phyloP scores from a whole-genome alignment of 2,113 vertebrate genomes.

The Petromus typicus region DNA sequence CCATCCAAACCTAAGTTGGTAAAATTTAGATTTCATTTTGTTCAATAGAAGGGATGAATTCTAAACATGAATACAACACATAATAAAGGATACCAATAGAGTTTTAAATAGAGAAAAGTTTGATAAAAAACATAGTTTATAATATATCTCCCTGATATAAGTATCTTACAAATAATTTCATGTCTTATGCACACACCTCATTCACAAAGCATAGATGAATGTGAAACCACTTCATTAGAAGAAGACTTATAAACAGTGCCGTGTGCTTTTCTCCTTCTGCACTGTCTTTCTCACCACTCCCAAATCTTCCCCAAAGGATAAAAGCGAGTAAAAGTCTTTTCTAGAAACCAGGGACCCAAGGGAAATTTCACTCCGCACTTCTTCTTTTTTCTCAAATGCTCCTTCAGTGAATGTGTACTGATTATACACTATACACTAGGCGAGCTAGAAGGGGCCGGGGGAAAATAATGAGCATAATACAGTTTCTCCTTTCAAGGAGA shows the following conservation, averaged over 20 bases:
- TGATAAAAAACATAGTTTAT: not conserved
- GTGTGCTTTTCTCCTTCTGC: not conserved
- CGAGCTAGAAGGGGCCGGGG: not conserved
- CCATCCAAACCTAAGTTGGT: not conserved
- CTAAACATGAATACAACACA: not conserved
- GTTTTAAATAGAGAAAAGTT: conserved; percentile 3
- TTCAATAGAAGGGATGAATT: conserved; percentile 24
- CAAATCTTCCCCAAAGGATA: not conserved
- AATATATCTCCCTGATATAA: not conserved
- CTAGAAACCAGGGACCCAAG: not conserved
- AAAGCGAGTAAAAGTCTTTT: not conserved
- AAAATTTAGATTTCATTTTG: conserved; percentile 14
- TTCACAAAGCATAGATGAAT: not conserved
- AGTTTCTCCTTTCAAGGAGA: not conserved
- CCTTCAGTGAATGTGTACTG: not conserved
- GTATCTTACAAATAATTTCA: conserved; percentile 38
- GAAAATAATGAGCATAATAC: not conserved
- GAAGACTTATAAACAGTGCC: not conserved
- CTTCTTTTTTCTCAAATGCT: not conserved
- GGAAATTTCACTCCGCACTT: not conserved
- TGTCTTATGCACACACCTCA: not conserved
- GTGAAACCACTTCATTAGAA: not conserved
- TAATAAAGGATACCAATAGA: not conserved
- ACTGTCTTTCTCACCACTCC: not conserved
- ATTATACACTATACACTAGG: not conserved